These are phyloP conservation scores for Actinernus sp. DNA, from an alignment of 92 coral and sea anemone genomes.

Conservation along the genomic window DNA sequence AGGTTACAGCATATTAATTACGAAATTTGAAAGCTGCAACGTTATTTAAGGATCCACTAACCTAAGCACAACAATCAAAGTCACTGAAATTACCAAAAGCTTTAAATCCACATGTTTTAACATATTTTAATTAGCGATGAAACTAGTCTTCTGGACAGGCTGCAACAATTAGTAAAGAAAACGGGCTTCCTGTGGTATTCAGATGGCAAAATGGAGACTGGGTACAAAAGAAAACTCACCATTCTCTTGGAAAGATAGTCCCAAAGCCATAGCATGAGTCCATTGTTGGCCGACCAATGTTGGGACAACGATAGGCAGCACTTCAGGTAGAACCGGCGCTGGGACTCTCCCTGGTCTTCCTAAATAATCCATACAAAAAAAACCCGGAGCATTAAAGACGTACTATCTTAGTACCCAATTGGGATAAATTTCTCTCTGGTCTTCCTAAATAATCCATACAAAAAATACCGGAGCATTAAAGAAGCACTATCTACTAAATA, in stretches of 20 bases:
- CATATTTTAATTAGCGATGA: too few species aligned
- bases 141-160: too few species aligned
- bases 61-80: too few species aligned
- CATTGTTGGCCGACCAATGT: constrained; percentile 94
- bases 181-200: constrained; percentile 5
- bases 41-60: too few species aligned
- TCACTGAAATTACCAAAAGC: too few species aligned
- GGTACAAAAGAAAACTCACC: constrained; percentile 77
- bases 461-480: background rate
- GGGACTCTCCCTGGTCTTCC: constrained; percentile 78
- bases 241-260: constrained; percentile 94
- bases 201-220: too few species aligned
- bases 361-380: constrained; percentile 4
- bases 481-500: too few species aligned
- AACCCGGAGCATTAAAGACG: background rate
- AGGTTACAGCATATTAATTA: too few species aligned
- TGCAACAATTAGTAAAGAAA: too few species aligned
- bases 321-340: constrained; percentile 74
- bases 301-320: constrained; percentile 80
- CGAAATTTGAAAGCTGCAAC: too few species aligned
- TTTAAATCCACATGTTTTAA: too few species aligned
- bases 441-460: constrained; percentile 51
- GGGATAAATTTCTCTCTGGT: constrained; percentile 81
- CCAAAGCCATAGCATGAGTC: constrained; percentile 89
- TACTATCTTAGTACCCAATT: too few species aligned